A percentile compares a stretch with the other conserved stretches of the same genome.
These are phyloP conservation scores for Lepilemur septentrionalis DNA, from an alignment of 2,797 vertebrate species.

Conservation along the genomic window DNA sequence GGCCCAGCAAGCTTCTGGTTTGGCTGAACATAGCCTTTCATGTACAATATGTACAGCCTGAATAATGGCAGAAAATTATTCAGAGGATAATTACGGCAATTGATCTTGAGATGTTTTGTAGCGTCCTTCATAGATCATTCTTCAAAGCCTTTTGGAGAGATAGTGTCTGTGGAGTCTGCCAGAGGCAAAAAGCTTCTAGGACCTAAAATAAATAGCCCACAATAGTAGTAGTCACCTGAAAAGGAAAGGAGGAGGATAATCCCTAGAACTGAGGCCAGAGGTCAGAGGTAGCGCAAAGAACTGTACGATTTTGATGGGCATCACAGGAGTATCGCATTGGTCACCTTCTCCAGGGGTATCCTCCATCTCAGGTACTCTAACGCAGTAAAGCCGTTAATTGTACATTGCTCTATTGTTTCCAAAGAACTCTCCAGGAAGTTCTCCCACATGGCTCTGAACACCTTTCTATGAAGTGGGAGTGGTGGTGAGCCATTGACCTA, in stretches of 20 bases:
- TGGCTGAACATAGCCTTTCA: slow-evolving; percentile 72
- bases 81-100: slow-evolving; percentile 76
- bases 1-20: slow-evolving; percentile 69
- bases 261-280: not conserved
- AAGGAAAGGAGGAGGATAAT: not conserved
- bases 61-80: slow-evolving; percentile 75
- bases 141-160: slow-evolving; percentile 70
- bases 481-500: not conserved
- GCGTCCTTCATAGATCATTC: slow-evolving; percentile 50
- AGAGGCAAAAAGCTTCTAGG: slow-evolving; percentile 45
- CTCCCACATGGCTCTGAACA: not conserved
- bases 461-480: not conserved
- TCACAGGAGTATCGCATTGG: not conserved
- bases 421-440: not conserved
- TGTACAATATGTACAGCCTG: slow-evolving; percentile 67
- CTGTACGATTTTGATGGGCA: not conserved
- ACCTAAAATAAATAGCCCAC: not conserved
- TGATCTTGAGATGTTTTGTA: slow-evolving; percentile 79
- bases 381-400: not conserved
- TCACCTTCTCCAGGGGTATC: not conserved
- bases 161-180: not conserved
- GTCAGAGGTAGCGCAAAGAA: not conserved
- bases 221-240: not conserved
- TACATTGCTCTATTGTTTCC: not conserved
- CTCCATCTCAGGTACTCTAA: not conserved